phyloP scores from a whole-genome alignment of 2,888 invertebrate genomes.

The Deladenus siricidicola region DNA sequence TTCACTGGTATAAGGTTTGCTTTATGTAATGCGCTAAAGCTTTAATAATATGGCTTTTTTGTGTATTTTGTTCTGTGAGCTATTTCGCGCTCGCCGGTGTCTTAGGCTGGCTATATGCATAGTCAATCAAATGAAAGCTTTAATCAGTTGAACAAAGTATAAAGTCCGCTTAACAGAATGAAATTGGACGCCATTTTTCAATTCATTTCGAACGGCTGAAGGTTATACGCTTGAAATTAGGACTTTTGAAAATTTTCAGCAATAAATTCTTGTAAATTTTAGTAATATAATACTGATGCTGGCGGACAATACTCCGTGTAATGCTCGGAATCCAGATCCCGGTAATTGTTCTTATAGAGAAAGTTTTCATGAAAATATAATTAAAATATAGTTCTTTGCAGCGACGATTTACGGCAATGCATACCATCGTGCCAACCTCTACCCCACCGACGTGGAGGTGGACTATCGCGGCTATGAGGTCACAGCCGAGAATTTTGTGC shows the following conservation, averaged over 20 bases:
- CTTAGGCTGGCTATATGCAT: no score
- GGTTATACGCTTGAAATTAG: not conserved
- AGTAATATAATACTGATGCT: slow-evolving; percentile 95
- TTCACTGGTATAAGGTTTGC: no score
- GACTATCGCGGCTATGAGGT: slow-evolving; percentile 62
- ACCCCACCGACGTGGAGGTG: slow-evolving; percentile 95
- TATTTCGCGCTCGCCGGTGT: not conserved
- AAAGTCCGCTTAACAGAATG: no score
- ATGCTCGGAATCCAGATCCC: slow-evolving; percentile 90
- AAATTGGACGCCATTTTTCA: not conserved
- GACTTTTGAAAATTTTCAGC: not conserved
- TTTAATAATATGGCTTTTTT: not conserved
- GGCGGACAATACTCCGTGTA: slow-evolving; percentile 99
- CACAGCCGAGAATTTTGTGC: slow-evolving; percentile 87
- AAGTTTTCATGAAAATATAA: not conserved
- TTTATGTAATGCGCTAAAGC: no score
- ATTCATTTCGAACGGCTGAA: not conserved
- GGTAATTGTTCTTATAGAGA: slow-evolving; percentile 48
- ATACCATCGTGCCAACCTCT: slow-evolving; percentile 93
- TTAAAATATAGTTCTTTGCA: slow-evolving; percentile 33
- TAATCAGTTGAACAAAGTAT: no score
- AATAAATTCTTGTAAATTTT: slow-evolving; percentile 28
- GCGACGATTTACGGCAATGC: slow-evolving; percentile 97
- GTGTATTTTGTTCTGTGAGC: not conserved
- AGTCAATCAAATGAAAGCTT: no score